These are phyloP conservation scores for Caenorhabditis imperialis DNA, from an alignment of 2,888 invertebrate genomes.

Conservation along the genomic window DNA sequence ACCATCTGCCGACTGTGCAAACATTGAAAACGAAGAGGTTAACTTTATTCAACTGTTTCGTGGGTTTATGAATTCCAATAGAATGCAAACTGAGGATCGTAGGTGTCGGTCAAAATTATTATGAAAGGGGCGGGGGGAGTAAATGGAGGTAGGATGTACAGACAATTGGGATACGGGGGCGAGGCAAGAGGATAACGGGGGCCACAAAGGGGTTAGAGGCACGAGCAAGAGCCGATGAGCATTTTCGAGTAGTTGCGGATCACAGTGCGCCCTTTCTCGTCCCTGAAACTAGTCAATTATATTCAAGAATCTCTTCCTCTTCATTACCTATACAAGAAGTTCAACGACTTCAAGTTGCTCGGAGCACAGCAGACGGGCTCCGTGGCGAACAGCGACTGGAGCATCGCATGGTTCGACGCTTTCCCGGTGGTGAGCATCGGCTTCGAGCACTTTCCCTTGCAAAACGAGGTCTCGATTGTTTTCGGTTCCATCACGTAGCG, in stretches of 20 bases:
- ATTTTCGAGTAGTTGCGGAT: constrained; percentile 63
- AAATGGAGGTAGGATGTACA: constrained; percentile 14
- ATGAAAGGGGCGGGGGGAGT: constrained; percentile 20
- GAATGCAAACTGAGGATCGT: constrained; percentile 29
- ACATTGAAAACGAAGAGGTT: neutral
- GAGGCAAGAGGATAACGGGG: constrained; percentile 13
- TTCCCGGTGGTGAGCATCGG: constrained; percentile 46
- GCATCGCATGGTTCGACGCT: constrained; percentile 62
- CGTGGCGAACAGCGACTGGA: constrained; percentile 59
- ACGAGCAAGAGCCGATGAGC: constrained; percentile 62
- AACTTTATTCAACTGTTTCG: constrained; percentile 36
- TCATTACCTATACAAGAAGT: constrained; percentile 53
- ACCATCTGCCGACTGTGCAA: constrained; percentile 1
- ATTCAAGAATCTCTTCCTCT: neutral
- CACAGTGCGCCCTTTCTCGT: constrained; percentile 55
- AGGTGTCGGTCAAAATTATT: too few species aligned
- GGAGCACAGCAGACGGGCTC: constrained; percentile 63
- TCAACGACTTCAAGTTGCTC: constrained; percentile 54
- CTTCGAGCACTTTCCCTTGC: constrained; percentile 54
- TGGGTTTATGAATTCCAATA: constrained; percentile 19
- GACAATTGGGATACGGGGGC: constrained; percentile 17
- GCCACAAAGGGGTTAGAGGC: constrained; percentile 43
- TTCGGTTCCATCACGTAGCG: constrained; percentile 46
- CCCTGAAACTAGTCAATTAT: constrained; percentile 36
- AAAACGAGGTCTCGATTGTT: constrained; percentile 54